Percentiles rank a stretch among this genome's conserved stretches.
phyloP scores from a whole-genome alignment of 2,888 invertebrate genomes.

The Lottia gigantea region DNA sequence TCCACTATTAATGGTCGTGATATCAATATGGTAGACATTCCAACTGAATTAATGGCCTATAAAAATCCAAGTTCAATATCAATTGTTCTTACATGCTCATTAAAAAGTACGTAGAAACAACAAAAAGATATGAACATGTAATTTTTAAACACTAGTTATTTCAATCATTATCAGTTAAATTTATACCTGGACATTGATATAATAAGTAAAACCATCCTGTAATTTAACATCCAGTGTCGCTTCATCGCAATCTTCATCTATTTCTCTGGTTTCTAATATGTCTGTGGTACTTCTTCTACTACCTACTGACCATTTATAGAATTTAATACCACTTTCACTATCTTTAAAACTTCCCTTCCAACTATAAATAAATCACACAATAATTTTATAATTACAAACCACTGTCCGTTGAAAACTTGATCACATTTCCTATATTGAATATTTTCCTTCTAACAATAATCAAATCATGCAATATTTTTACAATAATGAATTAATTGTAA shows the following conservation, averaged over 20 bases:
- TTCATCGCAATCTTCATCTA: constrained; percentile 14
- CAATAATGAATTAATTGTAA: too few species aligned
- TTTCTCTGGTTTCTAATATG: constrained; percentile 10
- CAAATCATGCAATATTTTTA: too few species aligned
- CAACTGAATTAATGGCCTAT: constrained; percentile 20
- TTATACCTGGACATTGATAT: constrained; percentile 28
- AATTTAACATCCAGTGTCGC: constrained; percentile 13
- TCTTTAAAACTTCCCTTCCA: constrained; percentile 28
- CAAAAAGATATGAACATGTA: too few species aligned
- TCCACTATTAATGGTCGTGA: constrained; percentile 19
- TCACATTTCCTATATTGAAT: constrained; percentile 26
- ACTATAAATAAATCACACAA: constrained; percentile 14
- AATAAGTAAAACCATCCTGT: constrained; percentile 29
- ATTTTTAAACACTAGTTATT: too few species aligned
- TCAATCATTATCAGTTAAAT: too few species aligned
- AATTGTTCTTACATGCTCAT: too few species aligned
- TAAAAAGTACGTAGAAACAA: too few species aligned
- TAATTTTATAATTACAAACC: too few species aligned
- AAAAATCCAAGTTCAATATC: too few species aligned
- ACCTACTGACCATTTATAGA: constrained; percentile 25
- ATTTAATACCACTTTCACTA: constrained; percentile 25
- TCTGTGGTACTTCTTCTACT: constrained; percentile 27
- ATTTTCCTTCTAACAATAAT: constrained; percentile 26
- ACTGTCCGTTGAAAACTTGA: too few species aligned
- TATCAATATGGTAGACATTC: constrained; percentile 6